These are phyloP conservation scores for Scaptomyza cyrtandrae DNA, from an alignment of 2,888 invertebrate species.

Conservation along the genomic window DNA sequence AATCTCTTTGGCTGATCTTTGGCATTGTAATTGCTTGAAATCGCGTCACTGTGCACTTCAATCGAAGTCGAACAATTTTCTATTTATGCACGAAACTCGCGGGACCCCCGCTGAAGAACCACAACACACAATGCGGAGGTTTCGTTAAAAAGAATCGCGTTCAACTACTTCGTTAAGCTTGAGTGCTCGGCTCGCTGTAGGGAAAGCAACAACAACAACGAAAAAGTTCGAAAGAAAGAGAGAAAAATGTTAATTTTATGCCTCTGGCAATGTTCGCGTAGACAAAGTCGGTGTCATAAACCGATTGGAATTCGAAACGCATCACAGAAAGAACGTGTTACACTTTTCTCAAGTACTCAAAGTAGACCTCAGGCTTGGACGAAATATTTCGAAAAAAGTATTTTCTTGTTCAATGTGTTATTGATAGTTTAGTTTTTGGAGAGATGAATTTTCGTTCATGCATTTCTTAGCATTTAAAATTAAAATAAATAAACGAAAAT, in stretches of 20 bases:
- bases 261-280: slow-evolving; percentile 45
- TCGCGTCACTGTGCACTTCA: slow-evolving; percentile 20
- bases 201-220: slow-evolving; percentile 33
- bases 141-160: slow-evolving; percentile 23
- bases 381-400: neutral
- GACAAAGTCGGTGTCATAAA: slow-evolving; percentile 29
- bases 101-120: slow-evolving; percentile 67
- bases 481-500: too few species aligned
- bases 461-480: too few species aligned
- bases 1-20: slow-evolving; percentile 54
- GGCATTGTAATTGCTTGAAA: slow-evolving; percentile 40
- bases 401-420: neutral
- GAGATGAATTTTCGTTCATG: too few species aligned
- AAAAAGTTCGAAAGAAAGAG: neutral
- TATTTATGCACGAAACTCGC: slow-evolving; percentile 46
- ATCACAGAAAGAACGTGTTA: slow-evolving; percentile 18
- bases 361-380: neutral
- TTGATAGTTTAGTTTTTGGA: too few species aligned
- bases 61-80: slow-evolving; percentile 45
- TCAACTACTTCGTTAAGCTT: slow-evolving; percentile 20
- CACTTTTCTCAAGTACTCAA: slow-evolving; percentile 25
- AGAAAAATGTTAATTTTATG: slow-evolving; percentile 62
- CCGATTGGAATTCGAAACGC: slow-evolving; percentile 29
- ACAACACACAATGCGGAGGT: slow-evolving; percentile 44
- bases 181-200: slow-evolving; percentile 9